phyloP scores from a whole-genome alignment of 2,888 invertebrate genomes.

The Cephus sareptanus region DNA sequence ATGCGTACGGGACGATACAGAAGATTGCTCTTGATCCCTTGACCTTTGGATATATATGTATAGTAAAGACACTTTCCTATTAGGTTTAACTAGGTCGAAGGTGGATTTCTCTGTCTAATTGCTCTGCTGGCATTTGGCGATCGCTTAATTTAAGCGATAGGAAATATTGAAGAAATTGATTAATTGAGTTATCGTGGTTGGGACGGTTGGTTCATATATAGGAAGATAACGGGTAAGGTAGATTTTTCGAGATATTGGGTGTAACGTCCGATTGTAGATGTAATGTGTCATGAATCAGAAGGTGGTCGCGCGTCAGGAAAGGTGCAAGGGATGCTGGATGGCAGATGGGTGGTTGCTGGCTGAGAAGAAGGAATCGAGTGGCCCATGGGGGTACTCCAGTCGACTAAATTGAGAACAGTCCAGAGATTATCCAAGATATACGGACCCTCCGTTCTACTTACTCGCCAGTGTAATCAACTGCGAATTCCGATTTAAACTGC shows the following conservation, averaged over 20 bases:
- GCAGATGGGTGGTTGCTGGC: neutral
- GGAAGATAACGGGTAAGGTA: neutral
- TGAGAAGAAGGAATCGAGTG: constrained; percentile 43
- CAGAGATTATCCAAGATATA: constrained; percentile 53
- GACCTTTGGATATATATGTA: neutral
- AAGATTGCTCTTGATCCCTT: neutral
- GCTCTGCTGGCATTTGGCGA: neutral
- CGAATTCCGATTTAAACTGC: constrained; percentile 28
- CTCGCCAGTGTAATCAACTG: constrained; percentile 33
- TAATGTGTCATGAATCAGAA: neutral
- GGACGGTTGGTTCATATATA: neutral
- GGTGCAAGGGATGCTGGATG: neutral
- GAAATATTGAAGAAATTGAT: neutral
- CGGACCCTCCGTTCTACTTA: constrained; percentile 12
- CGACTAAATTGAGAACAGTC: constrained; percentile 49
- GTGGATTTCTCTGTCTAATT: neutral
- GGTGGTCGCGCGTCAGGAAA: neutral
- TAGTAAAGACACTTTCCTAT: neutral
- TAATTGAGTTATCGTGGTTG: neutral
- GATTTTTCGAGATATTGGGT: neutral
- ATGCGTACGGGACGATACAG: neutral
- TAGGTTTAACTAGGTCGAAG: neutral
- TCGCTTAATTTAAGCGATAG: neutral
- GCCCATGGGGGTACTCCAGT: constrained; percentile 48
- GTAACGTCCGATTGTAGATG: neutral